A percentile compares a stretch with the other conserved stretches of the same genome.
phyloP scores from a whole-genome alignment of 2,888 invertebrate genomes.

The Macrosiphum euphorbiae region DNA sequence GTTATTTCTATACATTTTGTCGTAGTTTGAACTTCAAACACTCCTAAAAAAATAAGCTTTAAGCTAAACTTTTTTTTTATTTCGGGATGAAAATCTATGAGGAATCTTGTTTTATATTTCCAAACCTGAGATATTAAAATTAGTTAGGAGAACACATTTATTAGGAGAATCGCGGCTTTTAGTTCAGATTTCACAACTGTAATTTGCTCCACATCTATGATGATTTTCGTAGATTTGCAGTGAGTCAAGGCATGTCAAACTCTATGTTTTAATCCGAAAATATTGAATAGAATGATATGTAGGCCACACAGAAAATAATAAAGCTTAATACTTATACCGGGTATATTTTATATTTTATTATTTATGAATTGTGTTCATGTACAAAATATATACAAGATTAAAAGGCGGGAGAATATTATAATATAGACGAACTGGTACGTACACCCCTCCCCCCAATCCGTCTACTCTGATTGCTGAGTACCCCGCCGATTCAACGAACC shows the following conservation, averaged over 20 bases:
- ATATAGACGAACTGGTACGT: slow-evolving; percentile 4
- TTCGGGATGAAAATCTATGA: no score
- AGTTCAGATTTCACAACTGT: not conserved
- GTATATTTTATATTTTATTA: not conserved
- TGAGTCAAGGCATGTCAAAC: not conserved
- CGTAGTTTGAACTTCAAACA: no score
- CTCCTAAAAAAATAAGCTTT: no score
- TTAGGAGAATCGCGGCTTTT: not conserved
- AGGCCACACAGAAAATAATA: not conserved
- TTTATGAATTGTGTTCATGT: not conserved
- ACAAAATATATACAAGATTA: not conserved
- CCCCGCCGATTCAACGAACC: slow-evolving; percentile 42
- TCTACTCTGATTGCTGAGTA: not conserved
- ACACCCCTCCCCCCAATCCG: not conserved
- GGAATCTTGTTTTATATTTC: no score
- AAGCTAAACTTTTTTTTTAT: no score
- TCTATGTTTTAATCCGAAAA: not conserved
- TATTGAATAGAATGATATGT: not conserved
- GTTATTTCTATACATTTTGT: no score
- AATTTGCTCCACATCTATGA: not conserved
- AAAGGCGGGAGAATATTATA: slow-evolving; percentile 2
- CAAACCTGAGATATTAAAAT: no score
- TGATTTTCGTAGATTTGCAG: not conserved
- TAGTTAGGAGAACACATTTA: no score
- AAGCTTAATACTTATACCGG: not conserved